Conservation (phyloP, 2,797 vertebrate genomes). For the Sciaenops ocellatus region DNA sequence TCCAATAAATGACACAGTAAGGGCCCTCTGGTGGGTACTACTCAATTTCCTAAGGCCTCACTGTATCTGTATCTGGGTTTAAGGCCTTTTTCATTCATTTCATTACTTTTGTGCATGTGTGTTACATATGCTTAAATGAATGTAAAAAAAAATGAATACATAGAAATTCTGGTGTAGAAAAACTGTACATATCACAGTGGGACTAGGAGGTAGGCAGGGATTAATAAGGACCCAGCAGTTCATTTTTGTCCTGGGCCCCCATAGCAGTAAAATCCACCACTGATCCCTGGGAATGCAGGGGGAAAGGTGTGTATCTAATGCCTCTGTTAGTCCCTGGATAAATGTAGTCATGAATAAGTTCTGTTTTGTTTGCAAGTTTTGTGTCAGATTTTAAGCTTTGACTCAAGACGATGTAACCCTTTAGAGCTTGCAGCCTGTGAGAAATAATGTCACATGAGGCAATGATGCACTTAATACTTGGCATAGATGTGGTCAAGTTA, state of each 20-base stretch:
- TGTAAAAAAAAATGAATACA: background rate
- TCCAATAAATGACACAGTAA: background rate
- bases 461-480: constrained; percentile 34
- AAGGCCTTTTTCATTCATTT: constrained; percentile 2
- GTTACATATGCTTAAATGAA: background rate
- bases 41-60: background rate
- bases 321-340: background rate
- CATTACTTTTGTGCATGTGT: background rate
- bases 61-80: background rate
- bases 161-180: background rate
- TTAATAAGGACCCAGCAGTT: background rate
- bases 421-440: background rate
- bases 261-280: background rate
- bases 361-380: background rate
- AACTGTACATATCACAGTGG: background rate
- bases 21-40: background rate
- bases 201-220: background rate
- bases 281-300: background rate
- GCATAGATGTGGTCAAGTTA: constrained; percentile 27
- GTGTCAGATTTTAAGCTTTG: constrained; percentile 1
- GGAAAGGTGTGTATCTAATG: background rate
- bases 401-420: background rate
- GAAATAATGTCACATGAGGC: background rate
- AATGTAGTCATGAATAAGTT: background rate
- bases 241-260: background rate